phyloP scores from a whole-genome alignment of 1,140 invertebrate species.

The Mactra quadrangularis region DNA sequence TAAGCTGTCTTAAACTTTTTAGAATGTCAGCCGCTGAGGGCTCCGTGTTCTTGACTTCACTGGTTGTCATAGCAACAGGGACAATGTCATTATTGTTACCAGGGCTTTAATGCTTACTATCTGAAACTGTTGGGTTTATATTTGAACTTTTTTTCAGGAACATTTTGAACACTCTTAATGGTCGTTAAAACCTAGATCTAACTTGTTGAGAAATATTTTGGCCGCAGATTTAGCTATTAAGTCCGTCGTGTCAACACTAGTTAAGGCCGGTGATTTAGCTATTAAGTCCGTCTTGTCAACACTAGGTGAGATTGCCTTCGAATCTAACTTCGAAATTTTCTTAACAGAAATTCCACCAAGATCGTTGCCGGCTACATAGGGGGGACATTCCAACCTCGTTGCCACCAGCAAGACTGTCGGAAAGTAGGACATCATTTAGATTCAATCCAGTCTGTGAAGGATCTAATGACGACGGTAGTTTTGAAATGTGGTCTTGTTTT shows the following conservation, averaged over 20 bases:
- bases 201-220: too few species aligned
- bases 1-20: neutral
- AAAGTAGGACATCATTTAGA: conserved; percentile 10
- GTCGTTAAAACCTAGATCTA: too few species aligned
- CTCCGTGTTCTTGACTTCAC: neutral
- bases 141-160: too few species aligned
- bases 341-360: conserved; percentile 34
- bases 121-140: too few species aligned
- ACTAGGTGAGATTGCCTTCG: neutral
- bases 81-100: neutral
- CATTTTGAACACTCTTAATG: too few species aligned
- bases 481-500: too few species aligned
- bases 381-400: neutral
- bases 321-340: conserved; percentile 4
- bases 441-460: neutral
- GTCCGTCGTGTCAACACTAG: too few species aligned
- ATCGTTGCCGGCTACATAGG: conserved; percentile 43
- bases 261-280: neutral
- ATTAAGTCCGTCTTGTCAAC: neutral
- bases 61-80: neutral
- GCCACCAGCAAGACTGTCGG: neutral
- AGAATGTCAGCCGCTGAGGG: neutral
- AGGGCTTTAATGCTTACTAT: neutral
- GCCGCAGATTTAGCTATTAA: neutral
- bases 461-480: too few species aligned